phyloP scores from a whole-genome alignment of 2,113 vertebrate genomes.

The Fulmarus glacialis region DNA sequence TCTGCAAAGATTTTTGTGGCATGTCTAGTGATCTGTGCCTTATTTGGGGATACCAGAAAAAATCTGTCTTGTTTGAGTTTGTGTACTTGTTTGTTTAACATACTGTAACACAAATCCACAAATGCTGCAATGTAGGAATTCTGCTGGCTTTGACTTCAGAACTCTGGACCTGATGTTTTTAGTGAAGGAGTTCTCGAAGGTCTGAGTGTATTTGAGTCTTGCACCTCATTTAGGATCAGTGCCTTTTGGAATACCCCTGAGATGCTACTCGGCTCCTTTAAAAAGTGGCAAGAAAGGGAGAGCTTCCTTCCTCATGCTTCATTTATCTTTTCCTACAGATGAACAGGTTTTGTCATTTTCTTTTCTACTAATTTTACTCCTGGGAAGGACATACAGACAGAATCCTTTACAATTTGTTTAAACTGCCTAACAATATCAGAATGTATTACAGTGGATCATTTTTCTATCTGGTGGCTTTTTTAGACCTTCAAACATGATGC shows the following conservation, averaged over 20 bases:
- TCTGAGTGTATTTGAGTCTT: background rate
- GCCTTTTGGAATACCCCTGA: background rate
- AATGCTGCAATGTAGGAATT: background rate
- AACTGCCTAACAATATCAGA: background rate
- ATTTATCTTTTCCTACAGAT: background rate
- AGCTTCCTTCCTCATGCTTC: background rate
- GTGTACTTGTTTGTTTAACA: background rate
- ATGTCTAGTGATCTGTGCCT: background rate
- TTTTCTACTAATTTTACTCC: no score
- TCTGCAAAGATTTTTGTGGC: background rate
- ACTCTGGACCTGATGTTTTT: background rate
- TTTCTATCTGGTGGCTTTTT: background rate
- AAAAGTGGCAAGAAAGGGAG: background rate
- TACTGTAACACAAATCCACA: background rate
- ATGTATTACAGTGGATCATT: background rate
- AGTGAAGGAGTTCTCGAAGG: background rate
- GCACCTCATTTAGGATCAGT: background rate
- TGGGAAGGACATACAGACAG: background rate
- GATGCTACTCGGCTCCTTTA: background rate
- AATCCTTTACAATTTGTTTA: background rate
- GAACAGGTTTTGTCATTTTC: background rate
- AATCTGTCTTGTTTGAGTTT: background rate
- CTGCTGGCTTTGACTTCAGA: background rate
- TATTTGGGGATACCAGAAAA: background rate
- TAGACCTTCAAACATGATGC: background rate